Percentiles rank a stretch among this genome's conserved stretches.
Evolutionary conservation across 2,113 vertebrate genomes (phyloP).

Genomic region (Ciconia stormi): DNA sequence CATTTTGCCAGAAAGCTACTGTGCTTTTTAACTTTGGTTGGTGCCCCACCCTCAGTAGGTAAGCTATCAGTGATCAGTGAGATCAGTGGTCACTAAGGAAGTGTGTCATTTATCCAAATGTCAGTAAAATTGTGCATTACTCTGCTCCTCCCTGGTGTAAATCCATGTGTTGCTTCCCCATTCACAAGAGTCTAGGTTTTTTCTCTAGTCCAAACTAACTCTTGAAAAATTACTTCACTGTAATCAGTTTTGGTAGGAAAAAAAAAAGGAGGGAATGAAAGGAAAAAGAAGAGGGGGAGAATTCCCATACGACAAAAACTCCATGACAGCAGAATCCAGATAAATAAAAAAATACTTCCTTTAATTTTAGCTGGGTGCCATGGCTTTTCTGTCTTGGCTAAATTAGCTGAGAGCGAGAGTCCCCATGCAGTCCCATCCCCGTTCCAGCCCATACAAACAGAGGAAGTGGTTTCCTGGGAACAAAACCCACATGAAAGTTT

Average conservation of each 20-base stretch:
- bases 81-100: neutral
- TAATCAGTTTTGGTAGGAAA: neutral
- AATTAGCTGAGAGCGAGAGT: conserved; percentile 12
- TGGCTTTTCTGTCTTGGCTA: conserved; percentile 28
- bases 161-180: neutral
- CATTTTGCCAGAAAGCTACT: neutral
- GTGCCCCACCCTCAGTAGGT: neutral
- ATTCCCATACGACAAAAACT: conserved; percentile 14
- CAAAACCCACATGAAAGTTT: conserved; percentile 51
- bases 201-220: neutral
- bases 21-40: neutral
- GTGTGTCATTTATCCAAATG: neutral
- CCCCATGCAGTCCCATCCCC: neutral
- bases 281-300: neutral
- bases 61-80: neutral
- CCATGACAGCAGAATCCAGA: conserved; percentile 29
- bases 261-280: neutral
- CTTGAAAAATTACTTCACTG: neutral
- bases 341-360: neutral
- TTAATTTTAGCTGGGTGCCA: conserved; percentile 29
- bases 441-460: neutral
- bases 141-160: neutral
- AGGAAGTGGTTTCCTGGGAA: conserved; percentile 69
- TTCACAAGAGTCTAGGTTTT: neutral
- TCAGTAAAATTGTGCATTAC: neutral